Base-by-base conservation (phyloP, 1,140 invertebrate species). In the Apis florea region DNA sequence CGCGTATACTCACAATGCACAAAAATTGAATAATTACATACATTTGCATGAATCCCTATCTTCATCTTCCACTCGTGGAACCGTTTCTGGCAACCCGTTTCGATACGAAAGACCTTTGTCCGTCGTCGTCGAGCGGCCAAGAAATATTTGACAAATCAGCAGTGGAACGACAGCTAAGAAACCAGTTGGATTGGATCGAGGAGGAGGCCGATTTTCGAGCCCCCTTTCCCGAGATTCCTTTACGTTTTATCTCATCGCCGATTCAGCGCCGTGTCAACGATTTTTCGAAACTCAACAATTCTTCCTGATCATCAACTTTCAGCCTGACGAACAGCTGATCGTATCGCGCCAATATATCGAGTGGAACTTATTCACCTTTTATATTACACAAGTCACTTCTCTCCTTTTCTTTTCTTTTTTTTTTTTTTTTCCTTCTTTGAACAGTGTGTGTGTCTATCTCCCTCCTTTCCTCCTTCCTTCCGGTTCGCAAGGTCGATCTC, bases 281-380 rank as follows among this genome's bases (percentile, higher is more conserved):
- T 69, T 67, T 76, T 74, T 58, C 69, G 54, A 73, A 75, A 82
- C 66, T 58, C 69, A 78, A 61, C 47, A 64, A 68, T 73, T 63
- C 63, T 24, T 17, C 69, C 64, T 69, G 69, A 47, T 74, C 63
- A 56, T 11, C 63, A 51, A 10, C 17, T 24, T 82, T 59, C 73
- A 70, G n/a, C 61, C n/a, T 54, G 10, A 17, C 26, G 58, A 70
- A 71, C 71, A 82, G 66, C 81, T 49, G 80, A 83, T 85, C 81
- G 69, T 82, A 82, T 85, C 73, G 69, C 73, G 66, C 63, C 64
- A 47, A 59, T 49, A 59, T 49, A 19, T 58, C 53, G 5, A 58
- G 26, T 15, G 26, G 58, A 72, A 75, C 6, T 21, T 8, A 26
- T 24, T 40, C 0, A 24, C 40, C 56, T n/a, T 17, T 67, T 74